Evolutionary conservation across 1,140 invertebrate genomes (phyloP), one percentile per base, ranked within the genome.

Genomic region (Drosophila pseudoananassae): DNA sequence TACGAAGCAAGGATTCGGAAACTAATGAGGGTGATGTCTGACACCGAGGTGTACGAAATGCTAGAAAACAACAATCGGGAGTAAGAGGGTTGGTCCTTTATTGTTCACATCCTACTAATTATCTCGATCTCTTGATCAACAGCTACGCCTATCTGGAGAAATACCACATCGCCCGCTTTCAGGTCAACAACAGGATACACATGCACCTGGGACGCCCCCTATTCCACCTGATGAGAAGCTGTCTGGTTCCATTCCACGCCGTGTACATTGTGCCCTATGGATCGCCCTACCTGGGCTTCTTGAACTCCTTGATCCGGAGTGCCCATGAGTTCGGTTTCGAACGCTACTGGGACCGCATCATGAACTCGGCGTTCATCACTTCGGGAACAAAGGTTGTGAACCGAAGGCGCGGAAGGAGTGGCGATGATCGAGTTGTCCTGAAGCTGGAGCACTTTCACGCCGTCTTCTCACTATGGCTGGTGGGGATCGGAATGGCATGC

Each of bases 261-360:
- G 91, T 91, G 2, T 92, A 92, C 29, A 91, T 83, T 1, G 83
- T 91, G 12, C 89, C 89, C 6, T 90, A 89, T 36, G 91, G 91
- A 0, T 91, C 90, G 1, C 91, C 91, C 15, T 91, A 92, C 50
- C 51, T 91, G 52, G 89, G 91, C 3, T 88, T 75, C 29, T 49
- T 92, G 5, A 80, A 92, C 55, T 53, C 17, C 0, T 56, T 92
- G 0, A 69, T 92, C 12, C 74, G 89, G 1, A 76, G 76, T 9
- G 63, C 87, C 3, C 76, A 79, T 27, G 91, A 92, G 31, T 89
- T 74, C 49, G 91, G 91, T 1, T 83, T 90, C 25, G 59, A 79
- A 31, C 56, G 53, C 0, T 88, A 78, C 57, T 92, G 91, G 91
- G 75, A 91, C 49, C 64, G 77, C 9, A 80, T 91, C 20, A 91